Evolutionary conservation across 2,797 vertebrate species (phyloP).

Genomic region (Naso thynnoides): DNA sequence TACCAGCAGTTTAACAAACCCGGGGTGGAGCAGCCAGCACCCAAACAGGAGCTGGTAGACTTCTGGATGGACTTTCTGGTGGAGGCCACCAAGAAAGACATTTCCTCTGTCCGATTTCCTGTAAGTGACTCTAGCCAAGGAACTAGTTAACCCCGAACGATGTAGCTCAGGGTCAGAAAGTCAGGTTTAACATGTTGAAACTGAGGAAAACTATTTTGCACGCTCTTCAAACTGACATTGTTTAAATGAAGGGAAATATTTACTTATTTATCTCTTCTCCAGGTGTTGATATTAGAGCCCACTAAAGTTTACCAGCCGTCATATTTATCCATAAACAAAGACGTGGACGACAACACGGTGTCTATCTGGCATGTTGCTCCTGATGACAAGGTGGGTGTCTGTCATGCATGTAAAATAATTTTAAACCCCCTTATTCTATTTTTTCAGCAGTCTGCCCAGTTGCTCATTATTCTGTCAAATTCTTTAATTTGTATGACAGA

Average conservation of each 20-base stretch:
- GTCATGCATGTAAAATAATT: neutral
- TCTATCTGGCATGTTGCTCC: constrained; percentile 98
- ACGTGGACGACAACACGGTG: constrained; percentile 94
- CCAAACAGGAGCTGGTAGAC: constrained; percentile 94
- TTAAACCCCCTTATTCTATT: neutral
- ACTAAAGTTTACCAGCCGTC: constrained; percentile 98
- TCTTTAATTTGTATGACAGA: too few species aligned
- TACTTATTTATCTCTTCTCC: neutral
- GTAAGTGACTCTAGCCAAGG: constrained; percentile 80
- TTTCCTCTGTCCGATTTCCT: constrained; percentile 95
- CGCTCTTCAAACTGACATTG: neutral
- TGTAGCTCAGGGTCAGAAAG: neutral
- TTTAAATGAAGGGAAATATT: neutral
- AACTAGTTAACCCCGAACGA: neutral
- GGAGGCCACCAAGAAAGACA: constrained; percentile 94
- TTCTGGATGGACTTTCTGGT: constrained; percentile 99
- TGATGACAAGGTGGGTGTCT: constrained; percentile 91
- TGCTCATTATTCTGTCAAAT: neutral
- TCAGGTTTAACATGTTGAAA: neutral
- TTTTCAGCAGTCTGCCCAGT: neutral
- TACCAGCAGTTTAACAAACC: constrained; percentile 96
- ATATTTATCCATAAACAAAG: constrained; percentile 97
- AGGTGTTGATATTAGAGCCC: constrained; percentile 98
- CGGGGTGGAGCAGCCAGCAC: constrained; percentile 85
- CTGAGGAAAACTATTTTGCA: neutral